Conservation (phyloP, 2,797 vertebrate genomes). For the Silurus aristotelis region DNA sequence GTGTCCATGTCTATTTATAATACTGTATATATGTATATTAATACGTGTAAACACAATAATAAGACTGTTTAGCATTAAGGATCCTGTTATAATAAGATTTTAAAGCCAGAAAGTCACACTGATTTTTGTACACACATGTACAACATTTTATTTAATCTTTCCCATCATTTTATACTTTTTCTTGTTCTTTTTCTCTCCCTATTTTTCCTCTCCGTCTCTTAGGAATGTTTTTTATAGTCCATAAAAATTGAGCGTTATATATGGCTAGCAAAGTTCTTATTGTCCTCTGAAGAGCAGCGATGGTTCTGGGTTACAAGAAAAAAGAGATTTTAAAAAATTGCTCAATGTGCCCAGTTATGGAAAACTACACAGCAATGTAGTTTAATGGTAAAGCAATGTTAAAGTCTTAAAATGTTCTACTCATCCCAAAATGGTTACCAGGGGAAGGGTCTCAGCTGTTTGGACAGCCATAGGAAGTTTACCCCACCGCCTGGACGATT, state of each 20-base stretch:
- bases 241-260: slow-evolving; percentile 14
- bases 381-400: background rate
- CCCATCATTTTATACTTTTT: background rate
- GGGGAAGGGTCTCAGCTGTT: background rate
- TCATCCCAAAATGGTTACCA: background rate
- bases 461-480: background rate
- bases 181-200: background rate
- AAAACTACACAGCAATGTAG: background rate
- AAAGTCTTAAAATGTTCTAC: background rate
- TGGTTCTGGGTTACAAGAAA: background rate
- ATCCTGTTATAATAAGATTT: background rate
- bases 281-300: background rate
- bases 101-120: background rate
- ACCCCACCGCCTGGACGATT: background rate
- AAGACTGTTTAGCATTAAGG: background rate
- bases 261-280: slow-evolving; percentile 7
- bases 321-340: background rate
- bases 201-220: background rate
- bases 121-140: background rate
- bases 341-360: background rate
- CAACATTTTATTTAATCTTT: background rate
- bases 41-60: background rate
- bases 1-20: background rate
- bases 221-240: slow-evolving; percentile 17
- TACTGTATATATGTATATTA: background rate